Evolutionary conservation across 1,140 invertebrate species (phyloP).

Genomic region (Zophobas atratus): DNA sequence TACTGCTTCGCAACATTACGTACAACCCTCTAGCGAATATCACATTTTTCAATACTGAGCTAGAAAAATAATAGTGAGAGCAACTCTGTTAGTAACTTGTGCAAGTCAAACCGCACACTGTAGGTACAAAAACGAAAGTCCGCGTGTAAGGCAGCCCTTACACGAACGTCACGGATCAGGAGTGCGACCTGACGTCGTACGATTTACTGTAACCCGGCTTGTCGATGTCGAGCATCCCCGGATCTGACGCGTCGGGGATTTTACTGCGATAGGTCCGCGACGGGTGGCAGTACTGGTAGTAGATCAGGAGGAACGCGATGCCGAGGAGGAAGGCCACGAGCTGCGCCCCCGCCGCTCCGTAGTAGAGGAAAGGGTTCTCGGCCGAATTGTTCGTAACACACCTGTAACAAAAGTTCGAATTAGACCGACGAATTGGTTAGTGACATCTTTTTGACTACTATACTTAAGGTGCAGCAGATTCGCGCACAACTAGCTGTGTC

Average conservation of each 20-base stretch:
- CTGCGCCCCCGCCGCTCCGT: conserved; percentile 66
- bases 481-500: no score
- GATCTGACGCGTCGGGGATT: conserved; percentile 57
- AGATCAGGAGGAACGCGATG: conserved; percentile 69
- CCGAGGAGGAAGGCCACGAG: conserved; percentile 68
- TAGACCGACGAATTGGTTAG: no score
- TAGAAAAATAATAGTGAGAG: conserved; percentile 30
- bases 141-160: conserved; percentile 47
- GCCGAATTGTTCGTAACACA: conserved; percentile 66
- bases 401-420: conserved; percentile 53
- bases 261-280: conserved; percentile 59
- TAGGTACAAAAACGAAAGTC: conserved; percentile 16
- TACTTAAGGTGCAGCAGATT: no score
- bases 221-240: conserved; percentile 58
- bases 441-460: no score
- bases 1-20: conserved; percentile 21
- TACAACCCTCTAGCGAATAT: conserved; percentile 15
- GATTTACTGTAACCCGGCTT: conserved; percentile 65
- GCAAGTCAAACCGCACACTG: neutral
- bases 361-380: conserved; percentile 65
- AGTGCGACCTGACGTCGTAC: conserved; percentile 61
- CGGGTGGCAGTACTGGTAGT: conserved; percentile 71
- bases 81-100: conserved; percentile 17
- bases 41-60: conserved; percentile 38
- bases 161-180: conserved; percentile 63